Conservation (phyloP, 2,888 invertebrate genomes). For the Acronicta leporina region DNA sequence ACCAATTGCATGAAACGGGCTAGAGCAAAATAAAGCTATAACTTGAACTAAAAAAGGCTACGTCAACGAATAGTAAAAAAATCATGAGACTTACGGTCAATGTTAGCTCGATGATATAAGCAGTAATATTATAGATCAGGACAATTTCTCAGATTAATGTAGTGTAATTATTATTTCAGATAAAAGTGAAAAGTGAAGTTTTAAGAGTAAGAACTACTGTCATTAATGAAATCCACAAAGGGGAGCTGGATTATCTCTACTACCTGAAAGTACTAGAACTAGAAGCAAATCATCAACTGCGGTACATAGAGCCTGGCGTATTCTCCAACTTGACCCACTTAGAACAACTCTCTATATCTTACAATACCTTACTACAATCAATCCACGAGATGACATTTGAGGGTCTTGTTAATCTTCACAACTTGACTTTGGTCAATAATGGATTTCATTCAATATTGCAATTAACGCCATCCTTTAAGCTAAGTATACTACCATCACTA, state of each 20-base stretch:
- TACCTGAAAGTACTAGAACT: conserved; percentile 83
- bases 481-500: conserved; percentile 81
- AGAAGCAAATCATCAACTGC: conserved; percentile 88
- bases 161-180: conserved; percentile 59
- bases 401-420: conserved; percentile 84
- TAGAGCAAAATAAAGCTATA: too few species aligned
- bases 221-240: conserved; percentile 77
- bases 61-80: too few species aligned
- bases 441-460: conserved; percentile 83
- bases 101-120: background rate
- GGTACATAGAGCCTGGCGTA: conserved; percentile 79
- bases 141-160: background rate
- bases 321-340: conserved; percentile 85
- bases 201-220: conserved; percentile 85
- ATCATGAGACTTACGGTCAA: background rate
- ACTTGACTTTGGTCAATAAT: conserved; percentile 87
- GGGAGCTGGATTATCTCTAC: conserved; percentile 77
- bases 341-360: conserved; percentile 87
- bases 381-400: conserved; percentile 83
- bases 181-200: conserved; percentile 73
- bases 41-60: too few species aligned
- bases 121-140: background rate
- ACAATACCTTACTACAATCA: conserved; percentile 81
- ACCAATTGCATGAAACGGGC: too few species aligned
- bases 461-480: conserved; percentile 79